Evolutionary conservation across 2,888 invertebrate species (phyloP).

Genomic region (Drosophila testacea): DNA sequence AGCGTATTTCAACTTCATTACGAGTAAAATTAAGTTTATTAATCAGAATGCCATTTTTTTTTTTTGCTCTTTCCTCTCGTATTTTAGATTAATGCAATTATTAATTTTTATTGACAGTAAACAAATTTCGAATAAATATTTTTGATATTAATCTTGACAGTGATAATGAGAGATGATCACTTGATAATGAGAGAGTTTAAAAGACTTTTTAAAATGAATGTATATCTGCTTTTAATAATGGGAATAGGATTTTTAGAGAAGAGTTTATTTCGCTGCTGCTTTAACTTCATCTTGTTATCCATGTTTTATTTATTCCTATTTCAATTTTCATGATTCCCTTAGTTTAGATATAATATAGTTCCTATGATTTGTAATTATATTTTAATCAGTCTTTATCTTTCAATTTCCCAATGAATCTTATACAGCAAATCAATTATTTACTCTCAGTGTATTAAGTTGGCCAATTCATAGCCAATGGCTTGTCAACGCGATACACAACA

Average conservation of each 20-base stretch:
- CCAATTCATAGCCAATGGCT: slow-evolving; percentile 7
- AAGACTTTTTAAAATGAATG: neutral
- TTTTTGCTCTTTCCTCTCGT: neutral
- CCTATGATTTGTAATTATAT: too few relatives aligned
- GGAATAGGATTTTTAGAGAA: too few relatives aligned
- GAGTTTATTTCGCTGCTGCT: too few relatives aligned
- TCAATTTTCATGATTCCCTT: too few relatives aligned
- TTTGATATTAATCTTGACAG: neutral
- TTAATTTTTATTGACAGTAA: slow-evolving; percentile 14
- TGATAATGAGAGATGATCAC: neutral
- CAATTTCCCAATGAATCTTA: too few relatives aligned
- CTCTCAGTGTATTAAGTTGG: slow-evolving; percentile 16
- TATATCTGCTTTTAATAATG: too few relatives aligned
- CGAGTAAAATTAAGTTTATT: neutral
- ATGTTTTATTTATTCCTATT: too few relatives aligned
- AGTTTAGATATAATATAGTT: too few relatives aligned
- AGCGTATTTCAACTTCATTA: slow-evolving; percentile 2
- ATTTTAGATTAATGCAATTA: neutral
- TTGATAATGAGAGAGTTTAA: neutral
- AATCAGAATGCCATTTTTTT: neutral
- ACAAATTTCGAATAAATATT: slow-evolving; percentile 8
- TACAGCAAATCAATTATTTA: neutral
- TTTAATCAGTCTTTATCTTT: neutral
- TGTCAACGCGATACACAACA: slow-evolving; percentile 33
- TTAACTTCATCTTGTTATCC: too few relatives aligned